phyloP scores from a whole-genome alignment of 64 coral and sea anemone species.

The Anthopleura sola region DNA sequence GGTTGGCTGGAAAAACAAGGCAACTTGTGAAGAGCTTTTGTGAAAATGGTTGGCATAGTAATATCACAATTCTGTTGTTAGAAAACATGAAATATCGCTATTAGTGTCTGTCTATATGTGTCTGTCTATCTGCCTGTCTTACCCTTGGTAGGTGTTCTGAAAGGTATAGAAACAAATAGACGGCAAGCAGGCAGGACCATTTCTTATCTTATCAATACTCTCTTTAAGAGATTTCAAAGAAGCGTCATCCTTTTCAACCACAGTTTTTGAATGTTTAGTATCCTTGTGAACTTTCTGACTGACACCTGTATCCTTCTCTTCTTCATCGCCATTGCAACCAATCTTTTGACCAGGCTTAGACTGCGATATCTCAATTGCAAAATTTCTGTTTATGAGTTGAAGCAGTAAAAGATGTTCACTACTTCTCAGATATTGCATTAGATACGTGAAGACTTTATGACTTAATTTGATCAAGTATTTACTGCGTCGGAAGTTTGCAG shows the following conservation, averaged over 20 bases:
- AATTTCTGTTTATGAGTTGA: constrained; percentile 79
- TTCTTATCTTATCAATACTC: constrained; percentile 76
- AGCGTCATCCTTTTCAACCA: constrained; percentile 52
- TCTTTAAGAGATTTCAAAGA: constrained; percentile 61
- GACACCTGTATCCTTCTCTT: constrained; percentile 35
- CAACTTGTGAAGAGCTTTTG: too few relatives aligned
- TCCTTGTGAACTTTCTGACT: constrained; percentile 43
- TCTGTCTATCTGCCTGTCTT: background rate
- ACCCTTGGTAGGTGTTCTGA: constrained; percentile 87
- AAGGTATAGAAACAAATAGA: constrained; percentile 87
- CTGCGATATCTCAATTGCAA: constrained; percentile 78
- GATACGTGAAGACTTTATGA: constrained; percentile 93
- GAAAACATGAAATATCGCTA: too few relatives aligned
- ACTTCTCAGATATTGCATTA: constrained; percentile 89
- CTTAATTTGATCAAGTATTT: constrained; percentile 77
- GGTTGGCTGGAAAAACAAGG: too few relatives aligned
- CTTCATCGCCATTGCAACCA: constrained; percentile 37
- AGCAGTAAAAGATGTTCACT: constrained; percentile 71
- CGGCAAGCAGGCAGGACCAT: constrained; percentile 77
- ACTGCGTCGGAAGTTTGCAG: constrained; percentile 84
- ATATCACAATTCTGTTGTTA: too few relatives aligned
- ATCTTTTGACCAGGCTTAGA: constrained; percentile 75
- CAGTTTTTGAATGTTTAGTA: constrained; percentile 54
- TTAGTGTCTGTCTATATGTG: too few relatives aligned
- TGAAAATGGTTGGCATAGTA: too few relatives aligned